Percentiles rank a stretch among this genome's conserved stretches.
Evolutionary conservation across 1,140 invertebrate species (phyloP).

Genomic region (Eufriesea mexicana): DNA sequence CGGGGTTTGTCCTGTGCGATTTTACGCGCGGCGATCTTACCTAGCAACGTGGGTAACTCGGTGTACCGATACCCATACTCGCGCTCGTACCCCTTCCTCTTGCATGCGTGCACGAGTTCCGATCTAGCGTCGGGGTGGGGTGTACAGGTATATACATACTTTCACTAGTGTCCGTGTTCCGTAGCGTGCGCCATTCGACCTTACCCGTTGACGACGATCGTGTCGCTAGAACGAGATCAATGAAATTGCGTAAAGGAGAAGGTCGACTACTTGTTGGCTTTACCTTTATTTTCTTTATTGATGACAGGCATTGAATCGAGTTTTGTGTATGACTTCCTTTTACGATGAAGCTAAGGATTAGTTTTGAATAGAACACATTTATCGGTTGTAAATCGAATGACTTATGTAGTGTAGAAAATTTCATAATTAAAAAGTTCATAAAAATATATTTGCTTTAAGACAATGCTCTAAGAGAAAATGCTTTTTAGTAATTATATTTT

Average conservation of each 20-base stretch:
- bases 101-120: constrained; percentile 66
- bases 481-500: background rate
- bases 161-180: constrained; percentile 66
- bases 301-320: background rate
- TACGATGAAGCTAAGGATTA: background rate
- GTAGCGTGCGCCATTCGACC: constrained; percentile 40
- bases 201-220: constrained; percentile 29
- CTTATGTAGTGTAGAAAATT: background rate
- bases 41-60: constrained; percentile 52
- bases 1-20: constrained; percentile 54
- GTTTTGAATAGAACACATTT: background rate
- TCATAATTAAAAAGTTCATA: background rate
- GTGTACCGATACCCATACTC: constrained; percentile 36
- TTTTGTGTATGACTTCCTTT: background rate
- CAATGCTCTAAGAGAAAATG: background rate
- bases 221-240: constrained; percentile 20
- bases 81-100: constrained; percentile 48
- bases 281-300: background rate
- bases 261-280: background rate
- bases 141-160: constrained; percentile 60
- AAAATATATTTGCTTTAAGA: background rate
- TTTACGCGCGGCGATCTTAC: constrained; percentile 53
- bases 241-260: background rate
- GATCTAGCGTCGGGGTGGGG: constrained; percentile 64
- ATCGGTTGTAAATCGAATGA: background rate